Conservation (phyloP, 2,888 invertebrate genomes). For the Erpobdella octoculata region DNA sequence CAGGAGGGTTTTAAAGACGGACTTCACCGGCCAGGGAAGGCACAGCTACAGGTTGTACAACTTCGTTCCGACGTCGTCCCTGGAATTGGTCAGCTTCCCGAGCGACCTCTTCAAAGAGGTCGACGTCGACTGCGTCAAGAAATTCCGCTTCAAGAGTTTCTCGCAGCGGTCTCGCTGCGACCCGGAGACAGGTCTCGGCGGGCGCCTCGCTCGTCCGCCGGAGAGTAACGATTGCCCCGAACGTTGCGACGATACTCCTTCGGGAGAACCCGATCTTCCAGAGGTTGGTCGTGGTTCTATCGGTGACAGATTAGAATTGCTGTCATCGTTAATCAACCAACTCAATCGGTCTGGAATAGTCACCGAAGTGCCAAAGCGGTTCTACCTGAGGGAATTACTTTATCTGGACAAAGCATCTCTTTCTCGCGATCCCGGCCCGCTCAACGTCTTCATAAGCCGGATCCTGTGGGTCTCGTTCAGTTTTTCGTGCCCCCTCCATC, state of each 20-base stretch:
- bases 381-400: constrained; percentile 3
- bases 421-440: neutral
- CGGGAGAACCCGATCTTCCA: neutral
- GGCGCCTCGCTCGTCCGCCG: neutral
- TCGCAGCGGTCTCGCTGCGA: too few species aligned
- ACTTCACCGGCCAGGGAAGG: neutral
- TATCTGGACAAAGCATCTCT: neutral
- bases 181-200: too few species aligned
- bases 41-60: neutral
- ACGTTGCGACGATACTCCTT: neutral
- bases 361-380: neutral
- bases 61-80: neutral
- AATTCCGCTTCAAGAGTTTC: neutral
- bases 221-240: neutral
- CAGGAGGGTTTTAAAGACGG: neutral
- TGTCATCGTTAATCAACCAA: neutral
- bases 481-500: neutral
- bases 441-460: neutral
- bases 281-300: neutral
- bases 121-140: neutral
- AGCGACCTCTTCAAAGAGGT: neutral
- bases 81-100: neutral
- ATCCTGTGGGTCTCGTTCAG: neutral
- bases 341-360: neutral
- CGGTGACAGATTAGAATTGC: neutral